Conservation (phyloP, 2,888 invertebrate genomes). For the Lochmaea capreae region DNA sequence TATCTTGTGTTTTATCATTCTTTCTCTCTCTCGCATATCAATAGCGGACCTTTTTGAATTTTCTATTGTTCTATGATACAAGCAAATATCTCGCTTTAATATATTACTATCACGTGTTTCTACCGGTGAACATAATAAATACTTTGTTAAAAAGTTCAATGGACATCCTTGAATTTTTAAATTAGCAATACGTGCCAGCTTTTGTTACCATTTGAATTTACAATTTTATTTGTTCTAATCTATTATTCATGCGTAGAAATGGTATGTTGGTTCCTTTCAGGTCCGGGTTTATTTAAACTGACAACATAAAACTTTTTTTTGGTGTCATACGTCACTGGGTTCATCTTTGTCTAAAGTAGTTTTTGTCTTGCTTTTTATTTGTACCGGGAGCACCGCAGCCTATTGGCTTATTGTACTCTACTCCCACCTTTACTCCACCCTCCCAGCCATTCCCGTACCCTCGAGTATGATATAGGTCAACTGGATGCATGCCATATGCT, state of each 20-base stretch:
- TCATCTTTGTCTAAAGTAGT: too few relatives aligned
- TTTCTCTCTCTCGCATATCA: neutral
- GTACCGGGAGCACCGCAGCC: too few relatives aligned
- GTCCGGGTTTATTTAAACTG: neutral
- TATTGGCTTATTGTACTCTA: too few relatives aligned
- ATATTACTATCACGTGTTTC: conserved; percentile 41
- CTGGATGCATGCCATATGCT: too few relatives aligned
- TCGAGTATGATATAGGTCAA: too few relatives aligned
- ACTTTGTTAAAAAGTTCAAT: conserved; percentile 46
- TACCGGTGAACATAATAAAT: conserved; percentile 41
- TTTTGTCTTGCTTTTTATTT: too few relatives aligned
- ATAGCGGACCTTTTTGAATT: conserved; percentile 25
- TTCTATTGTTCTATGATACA: conserved; percentile 30
- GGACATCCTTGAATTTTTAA: conserved; percentile 49
- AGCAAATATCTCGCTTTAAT: conserved; percentile 26
- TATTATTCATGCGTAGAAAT: conserved; percentile 21
- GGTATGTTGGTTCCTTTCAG: conserved; percentile 7
- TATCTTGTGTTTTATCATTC: neutral
- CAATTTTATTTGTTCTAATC: conserved; percentile 30
- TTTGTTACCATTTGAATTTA: conserved; percentile 33
- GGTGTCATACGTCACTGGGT: neutral
- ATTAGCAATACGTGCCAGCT: conserved; percentile 23
- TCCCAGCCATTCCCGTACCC: too few relatives aligned
- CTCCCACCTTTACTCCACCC: too few relatives aligned
- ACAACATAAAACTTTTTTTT: neutral